Conservation (phyloP, 2,888 invertebrate genomes). For the Standfussiana lucernea region DNA sequence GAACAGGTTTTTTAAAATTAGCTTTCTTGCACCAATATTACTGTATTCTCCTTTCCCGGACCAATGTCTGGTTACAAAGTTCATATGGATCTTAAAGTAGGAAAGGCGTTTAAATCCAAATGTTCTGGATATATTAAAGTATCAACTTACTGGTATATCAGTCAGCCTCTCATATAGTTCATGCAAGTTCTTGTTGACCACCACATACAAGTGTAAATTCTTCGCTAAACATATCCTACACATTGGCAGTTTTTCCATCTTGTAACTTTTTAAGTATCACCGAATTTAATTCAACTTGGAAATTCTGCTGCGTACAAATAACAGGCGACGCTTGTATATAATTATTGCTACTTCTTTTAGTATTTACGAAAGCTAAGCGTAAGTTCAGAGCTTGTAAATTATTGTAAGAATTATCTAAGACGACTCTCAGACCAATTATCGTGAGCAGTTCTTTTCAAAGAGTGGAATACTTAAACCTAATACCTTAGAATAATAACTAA, state of each 20-base stretch:
- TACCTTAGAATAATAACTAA: too few species aligned
- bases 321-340: not conserved
- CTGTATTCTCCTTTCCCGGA: not conserved
- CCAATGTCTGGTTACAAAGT: not conserved
- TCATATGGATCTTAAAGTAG: not conserved
- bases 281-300: not conserved
- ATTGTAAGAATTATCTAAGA: not conserved
- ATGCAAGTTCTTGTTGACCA: not conserved
- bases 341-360: not conserved
- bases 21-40: not conserved
- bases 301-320: not conserved
- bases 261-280: too few species aligned
- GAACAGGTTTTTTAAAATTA: not conserved
- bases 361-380: not conserved
- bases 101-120: not conserved
- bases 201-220: not conserved
- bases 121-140: not conserved
- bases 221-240: conserved; percentile 3
- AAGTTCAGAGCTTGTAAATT: not conserved
- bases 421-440: not conserved
- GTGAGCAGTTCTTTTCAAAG: not conserved
- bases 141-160: conserved; percentile 1
- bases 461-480: too few species aligned
- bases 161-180: conserved; percentile 9
- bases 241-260: not conserved